Evolutionary conservation across 2,113 vertebrate genomes (phyloP).

Genomic region (Accipiter virgatus): DNA sequence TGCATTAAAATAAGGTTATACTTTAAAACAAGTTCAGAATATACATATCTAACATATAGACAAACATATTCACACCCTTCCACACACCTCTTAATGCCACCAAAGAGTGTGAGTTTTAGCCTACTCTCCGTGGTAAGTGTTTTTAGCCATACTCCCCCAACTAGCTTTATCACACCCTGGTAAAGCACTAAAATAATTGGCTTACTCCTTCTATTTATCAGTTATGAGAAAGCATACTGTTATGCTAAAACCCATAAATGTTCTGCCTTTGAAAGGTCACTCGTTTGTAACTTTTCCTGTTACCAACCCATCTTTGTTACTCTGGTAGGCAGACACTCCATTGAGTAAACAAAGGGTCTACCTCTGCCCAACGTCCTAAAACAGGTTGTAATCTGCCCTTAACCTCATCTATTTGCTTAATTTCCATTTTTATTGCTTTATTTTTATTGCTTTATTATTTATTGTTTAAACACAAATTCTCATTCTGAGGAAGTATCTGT

Average conservation of each 20-base stretch:
- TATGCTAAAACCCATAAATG: neutral
- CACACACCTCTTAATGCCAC: neutral
- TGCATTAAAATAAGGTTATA: neutral
- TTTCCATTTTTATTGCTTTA: neutral
- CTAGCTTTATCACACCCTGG: accelerated
- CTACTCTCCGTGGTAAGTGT: accelerated
- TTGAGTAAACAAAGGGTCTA: neutral
- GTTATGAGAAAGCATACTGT: neutral
- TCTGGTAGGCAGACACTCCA: neutral
- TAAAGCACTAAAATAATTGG: neutral
- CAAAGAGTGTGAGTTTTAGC: neutral
- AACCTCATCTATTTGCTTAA: neutral
- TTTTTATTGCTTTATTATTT: neutral
- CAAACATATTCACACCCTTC: neutral
- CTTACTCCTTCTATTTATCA: neutral
- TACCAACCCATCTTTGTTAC: neutral
- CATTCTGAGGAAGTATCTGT: neutral
- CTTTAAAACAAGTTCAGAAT: neutral
- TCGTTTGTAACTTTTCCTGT: neutral
- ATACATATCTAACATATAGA: neutral
- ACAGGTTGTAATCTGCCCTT: neutral
- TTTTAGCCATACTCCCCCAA: neutral
- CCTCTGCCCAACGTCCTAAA: neutral
- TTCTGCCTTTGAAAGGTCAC: neutral
- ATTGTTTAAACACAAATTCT: neutral